A percentile compares a stretch with the other conserved stretches of the same genome.
These are phyloP conservation scores for Damaliscus lunatus DNA, from an alignment of 2,113 vertebrate genomes.

Conservation along the genomic window DNA sequence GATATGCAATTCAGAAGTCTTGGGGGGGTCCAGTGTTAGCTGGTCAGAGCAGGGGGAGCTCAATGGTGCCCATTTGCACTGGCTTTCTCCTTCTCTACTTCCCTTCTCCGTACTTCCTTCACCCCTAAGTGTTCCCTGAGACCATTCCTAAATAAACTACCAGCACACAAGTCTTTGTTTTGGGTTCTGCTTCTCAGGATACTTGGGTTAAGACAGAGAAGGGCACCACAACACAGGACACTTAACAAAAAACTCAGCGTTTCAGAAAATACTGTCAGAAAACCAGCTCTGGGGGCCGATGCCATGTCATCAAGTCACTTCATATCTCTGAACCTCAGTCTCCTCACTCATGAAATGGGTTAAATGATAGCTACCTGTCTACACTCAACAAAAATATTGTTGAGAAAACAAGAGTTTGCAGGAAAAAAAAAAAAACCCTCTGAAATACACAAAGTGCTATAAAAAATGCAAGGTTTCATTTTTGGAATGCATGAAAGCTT, in stretches of 20 bases:
- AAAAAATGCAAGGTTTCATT: neutral
- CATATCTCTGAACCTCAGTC: neutral
- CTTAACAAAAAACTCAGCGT: neutral
- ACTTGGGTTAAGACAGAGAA: neutral
- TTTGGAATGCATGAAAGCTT: neutral
- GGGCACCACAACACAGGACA: neutral
- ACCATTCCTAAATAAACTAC: neutral
- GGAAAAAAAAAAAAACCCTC: neutral
- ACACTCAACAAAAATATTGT: neutral
- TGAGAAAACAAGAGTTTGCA: neutral
- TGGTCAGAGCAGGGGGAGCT: rapidly evolving
- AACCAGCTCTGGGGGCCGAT: neutral
- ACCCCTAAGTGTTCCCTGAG: neutral
- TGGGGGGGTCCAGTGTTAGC: too few relatives aligned
- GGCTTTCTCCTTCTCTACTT: neutral
- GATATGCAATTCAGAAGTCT: neutral
- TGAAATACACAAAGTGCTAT: neutral
- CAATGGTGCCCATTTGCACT: rapidly evolving
- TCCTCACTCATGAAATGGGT: neutral
- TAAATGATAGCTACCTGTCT: neutral
- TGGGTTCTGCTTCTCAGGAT: neutral
- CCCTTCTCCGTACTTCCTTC: neutral
- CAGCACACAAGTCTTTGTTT: neutral
- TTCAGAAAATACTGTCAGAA: neutral
- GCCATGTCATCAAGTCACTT: neutral